Evolutionary conservation across 2,888 invertebrate species (phyloP).

Genomic region (Fragum sueziense): DNA sequence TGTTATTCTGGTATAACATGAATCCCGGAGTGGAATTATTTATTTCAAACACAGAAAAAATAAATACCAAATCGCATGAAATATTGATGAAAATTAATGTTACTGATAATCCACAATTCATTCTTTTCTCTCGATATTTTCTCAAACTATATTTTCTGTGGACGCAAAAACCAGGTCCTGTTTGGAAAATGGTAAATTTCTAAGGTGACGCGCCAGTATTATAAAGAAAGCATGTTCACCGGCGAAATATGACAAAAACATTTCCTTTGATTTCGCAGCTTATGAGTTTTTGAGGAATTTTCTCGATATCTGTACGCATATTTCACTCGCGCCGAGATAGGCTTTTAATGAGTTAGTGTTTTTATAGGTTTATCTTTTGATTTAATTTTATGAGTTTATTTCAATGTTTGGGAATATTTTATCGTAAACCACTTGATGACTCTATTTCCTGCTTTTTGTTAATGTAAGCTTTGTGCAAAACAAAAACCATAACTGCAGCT

Average conservation of each 20-base stretch:
- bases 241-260: background rate
- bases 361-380: background rate
- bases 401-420: background rate
- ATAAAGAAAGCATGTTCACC: background rate
- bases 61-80: too few relatives aligned
- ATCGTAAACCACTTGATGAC: background rate
- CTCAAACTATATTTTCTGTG: too few relatives aligned
- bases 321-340: background rate
- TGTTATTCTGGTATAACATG: too few relatives aligned
- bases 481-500: too few relatives aligned
- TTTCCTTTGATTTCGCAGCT: background rate
- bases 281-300: background rate
- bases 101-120: too few relatives aligned
- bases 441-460: background rate
- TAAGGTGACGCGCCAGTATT: background rate
- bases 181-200: too few relatives aligned
- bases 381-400: constrained; percentile 4
- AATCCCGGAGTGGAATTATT: too few relatives aligned
- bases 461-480: too few relatives aligned
- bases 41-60: too few relatives aligned
- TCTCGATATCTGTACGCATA: background rate
- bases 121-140: too few relatives aligned
- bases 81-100: too few relatives aligned
- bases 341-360: constrained; percentile 5
- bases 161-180: too few relatives aligned